Evolutionary conservation across 2,113 vertebrate species (phyloP), one percentile per base, ranked within the genome.

Genomic region (Ceuthmochares aereus): DNA sequence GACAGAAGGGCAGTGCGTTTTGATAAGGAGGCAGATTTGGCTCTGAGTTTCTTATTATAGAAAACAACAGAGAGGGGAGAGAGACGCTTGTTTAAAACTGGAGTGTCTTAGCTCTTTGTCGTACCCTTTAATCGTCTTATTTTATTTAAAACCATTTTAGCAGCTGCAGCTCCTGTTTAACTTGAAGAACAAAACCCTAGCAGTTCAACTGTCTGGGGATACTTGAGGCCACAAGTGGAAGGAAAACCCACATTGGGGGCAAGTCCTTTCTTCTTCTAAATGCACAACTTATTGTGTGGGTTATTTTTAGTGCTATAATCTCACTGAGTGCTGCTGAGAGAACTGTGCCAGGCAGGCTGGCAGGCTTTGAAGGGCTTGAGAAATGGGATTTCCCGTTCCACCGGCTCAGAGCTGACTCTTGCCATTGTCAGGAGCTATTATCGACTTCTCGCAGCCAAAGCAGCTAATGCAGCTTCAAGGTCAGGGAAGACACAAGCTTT

Each of bases 341-440:
- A 87, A 74, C 84, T 54, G 82, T 93, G 95, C 96, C 94, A 97
- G 86, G 80, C 96, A 86, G 80, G 94, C 88, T 94, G 95, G 90
- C 95, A 90, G 79, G 91, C 94, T 97, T 95, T 96, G 94, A 95
- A 97, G 89, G 74, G 89, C 79, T 91, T 95, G 94, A 97, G 96
- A 94, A 97, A 97, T 97, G 93, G 94, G 96, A 97, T 96, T 96
- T 97, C 97, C 94, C 94, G 90, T 95, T 96, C 95, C 94, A 84
- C 83, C 1, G 10, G 87, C 96, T 96, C 94, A 93, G 86, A 81
- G 55, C 92, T 89, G 91, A 80, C 81, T 96, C 87, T 58, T 94
- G 86, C 92, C 93, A 93, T 95, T 97, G 95, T 97, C 88, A 55
- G 63, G 72, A 86, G 94, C 91, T 93, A 96, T 95, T 97, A 96